phyloP scores from a whole-genome alignment of 1,140 invertebrate species.

The Heliconius himera region DNA sequence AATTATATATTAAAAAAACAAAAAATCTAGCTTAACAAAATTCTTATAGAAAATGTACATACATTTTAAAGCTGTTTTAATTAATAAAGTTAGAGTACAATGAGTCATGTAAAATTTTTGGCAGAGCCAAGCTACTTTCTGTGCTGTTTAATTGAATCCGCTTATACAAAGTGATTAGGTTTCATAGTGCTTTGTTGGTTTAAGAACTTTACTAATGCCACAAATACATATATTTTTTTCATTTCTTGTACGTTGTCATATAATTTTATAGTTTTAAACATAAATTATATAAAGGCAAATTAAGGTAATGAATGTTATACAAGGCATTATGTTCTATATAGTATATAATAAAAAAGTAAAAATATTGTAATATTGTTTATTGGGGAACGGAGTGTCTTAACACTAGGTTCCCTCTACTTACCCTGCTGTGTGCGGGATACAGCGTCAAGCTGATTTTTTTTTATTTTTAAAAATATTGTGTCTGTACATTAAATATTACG shows the following conservation, averaged over 20 bases:
- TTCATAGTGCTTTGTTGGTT: conserved; percentile 2
- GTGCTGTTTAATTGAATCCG: conserved; percentile 6
- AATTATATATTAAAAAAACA: too few species aligned
- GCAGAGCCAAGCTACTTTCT: conserved; percentile 5
- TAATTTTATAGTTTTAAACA: background rate
- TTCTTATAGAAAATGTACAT: background rate
- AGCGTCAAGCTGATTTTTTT: too few species aligned
- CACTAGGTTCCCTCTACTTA: too few species aligned
- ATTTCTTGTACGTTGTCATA: background rate
- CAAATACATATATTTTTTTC: background rate
- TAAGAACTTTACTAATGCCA: background rate
- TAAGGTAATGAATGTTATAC: too few species aligned
- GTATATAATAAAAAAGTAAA: too few species aligned
- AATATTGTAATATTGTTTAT: too few species aligned
- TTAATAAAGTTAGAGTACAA: conserved; percentile 10
- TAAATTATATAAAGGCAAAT: too few species aligned
- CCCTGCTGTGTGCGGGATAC: too few species aligned
- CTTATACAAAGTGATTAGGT: conserved; percentile 1
- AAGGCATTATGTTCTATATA: too few species aligned
- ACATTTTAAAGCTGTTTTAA: conserved; percentile 4
- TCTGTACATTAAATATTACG: too few species aligned
- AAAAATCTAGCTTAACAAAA: background rate
- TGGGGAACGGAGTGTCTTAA: too few species aligned
- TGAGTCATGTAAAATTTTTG: conserved; percentile 9
- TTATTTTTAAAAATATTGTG: too few species aligned